Conservation (phyloP, 2,888 invertebrate genomes). For the Eustalomyia histrio region DNA sequence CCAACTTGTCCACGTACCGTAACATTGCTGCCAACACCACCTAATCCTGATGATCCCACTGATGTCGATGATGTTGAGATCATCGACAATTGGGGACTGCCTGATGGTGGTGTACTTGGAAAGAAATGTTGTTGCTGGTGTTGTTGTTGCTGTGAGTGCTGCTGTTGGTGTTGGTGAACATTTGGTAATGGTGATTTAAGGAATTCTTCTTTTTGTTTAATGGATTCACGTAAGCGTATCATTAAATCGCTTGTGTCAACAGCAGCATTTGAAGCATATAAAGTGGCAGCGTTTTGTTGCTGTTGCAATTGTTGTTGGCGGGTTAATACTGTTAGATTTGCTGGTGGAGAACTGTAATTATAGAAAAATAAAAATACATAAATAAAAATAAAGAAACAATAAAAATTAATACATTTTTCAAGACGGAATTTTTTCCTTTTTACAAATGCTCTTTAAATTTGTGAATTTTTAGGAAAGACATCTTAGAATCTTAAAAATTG, state of each 20-base stretch:
- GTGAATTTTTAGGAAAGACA: too few species aligned
- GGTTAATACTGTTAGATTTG: slow-evolving; percentile 78
- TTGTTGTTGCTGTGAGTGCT: slow-evolving; percentile 64
- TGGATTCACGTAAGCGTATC: slow-evolving; percentile 89
- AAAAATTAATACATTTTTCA: too few species aligned
- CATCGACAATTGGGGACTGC: slow-evolving; percentile 68
- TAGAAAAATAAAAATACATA: slow-evolving; percentile 5
- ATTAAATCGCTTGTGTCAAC: slow-evolving; percentile 80
- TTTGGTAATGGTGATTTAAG: slow-evolving; percentile 83
- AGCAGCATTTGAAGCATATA: slow-evolving; percentile 65
- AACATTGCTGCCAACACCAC: slow-evolving; percentile 51
- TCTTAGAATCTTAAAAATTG: too few species aligned
- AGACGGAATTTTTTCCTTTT: too few species aligned
- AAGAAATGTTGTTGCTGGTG: slow-evolving; percentile 69
- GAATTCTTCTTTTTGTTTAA: slow-evolving; percentile 94
- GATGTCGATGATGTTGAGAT: slow-evolving; percentile 67
- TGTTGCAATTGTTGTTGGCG: slow-evolving; percentile 69
- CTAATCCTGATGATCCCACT: slow-evolving; percentile 58
- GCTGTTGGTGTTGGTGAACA: slow-evolving; percentile 65
- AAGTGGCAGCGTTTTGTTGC: slow-evolving; percentile 63
- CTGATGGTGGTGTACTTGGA: slow-evolving; percentile 67
- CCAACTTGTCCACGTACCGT: slow-evolving; percentile 68
- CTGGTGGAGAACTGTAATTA: slow-evolving; percentile 73
- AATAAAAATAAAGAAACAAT: slow-evolving; percentile 7
- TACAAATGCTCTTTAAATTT: too few species aligned